A percentile compares a stretch with the other conserved stretches of the same genome.
phyloP scores from a whole-genome alignment of 2,888 invertebrate species.

The Tinea semifulvella region DNA sequence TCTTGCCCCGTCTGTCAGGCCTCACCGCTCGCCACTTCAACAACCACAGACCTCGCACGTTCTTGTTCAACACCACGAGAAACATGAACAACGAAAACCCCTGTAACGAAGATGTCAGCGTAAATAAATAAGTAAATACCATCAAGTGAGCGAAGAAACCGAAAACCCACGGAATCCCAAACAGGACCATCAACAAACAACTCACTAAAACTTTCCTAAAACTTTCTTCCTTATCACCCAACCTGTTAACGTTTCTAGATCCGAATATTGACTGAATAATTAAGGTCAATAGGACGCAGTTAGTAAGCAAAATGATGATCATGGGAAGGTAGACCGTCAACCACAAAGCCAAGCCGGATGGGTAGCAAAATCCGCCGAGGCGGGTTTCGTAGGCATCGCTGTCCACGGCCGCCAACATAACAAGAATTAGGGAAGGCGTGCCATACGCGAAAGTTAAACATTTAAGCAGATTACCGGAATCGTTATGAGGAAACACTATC shows the following conservation, averaged over 20 bases:
- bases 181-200: conserved; percentile 66
- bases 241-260: conserved; percentile 54
- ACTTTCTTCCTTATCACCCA: conserved; percentile 54
- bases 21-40: too few species aligned
- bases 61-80: conserved; percentile 67
- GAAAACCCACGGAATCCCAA: conserved; percentile 70
- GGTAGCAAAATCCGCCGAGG: conserved; percentile 60
- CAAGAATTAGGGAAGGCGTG: conserved; percentile 59
- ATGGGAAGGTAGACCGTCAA: conserved; percentile 65
- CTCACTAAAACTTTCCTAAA: conserved; percentile 66
- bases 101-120: conserved; percentile 62
- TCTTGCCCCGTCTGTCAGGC: too few species aligned
- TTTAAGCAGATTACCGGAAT: conserved; percentile 68
- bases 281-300: conserved; percentile 64
- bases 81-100: conserved; percentile 70
- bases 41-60: conserved; percentile 65
- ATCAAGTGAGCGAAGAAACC: conserved; percentile 55
- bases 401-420: conserved; percentile 51
- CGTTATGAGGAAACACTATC: conserved; percentile 67
- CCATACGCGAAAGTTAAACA: conserved; percentile 73
- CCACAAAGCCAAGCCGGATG: conserved; percentile 61
- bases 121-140: conserved; percentile 64
- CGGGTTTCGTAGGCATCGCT: conserved; percentile 42
- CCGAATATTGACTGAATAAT: conserved; percentile 66
- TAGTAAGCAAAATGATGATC: conserved; percentile 55